Evolutionary conservation across 2,113 vertebrate species (phyloP), one percentile per base, ranked within the genome.

Genomic region (Serilophus lunatus): DNA sequence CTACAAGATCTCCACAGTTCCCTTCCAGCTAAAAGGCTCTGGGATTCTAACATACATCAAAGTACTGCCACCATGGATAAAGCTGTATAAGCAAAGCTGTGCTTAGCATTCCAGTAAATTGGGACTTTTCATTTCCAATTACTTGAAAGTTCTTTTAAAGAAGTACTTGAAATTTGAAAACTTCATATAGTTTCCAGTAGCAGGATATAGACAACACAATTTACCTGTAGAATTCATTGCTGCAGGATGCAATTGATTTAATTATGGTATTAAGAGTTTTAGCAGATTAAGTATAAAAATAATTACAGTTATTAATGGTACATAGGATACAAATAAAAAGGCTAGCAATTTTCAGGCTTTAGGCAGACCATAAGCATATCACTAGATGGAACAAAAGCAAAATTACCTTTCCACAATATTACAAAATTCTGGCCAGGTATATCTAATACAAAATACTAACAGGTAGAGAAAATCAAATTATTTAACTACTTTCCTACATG

Each of bases 241-340:
- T 72, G 40, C 72, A 96, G 91, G 90, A 95, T 93, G 80, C 72
- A 75, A 84, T 53, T 71, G 61, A 96, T 94, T 86, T 90, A 83
- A 90, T 97, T 94, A 92, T 64, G 40, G 38, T 80, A 92, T 90
- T 95, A 93, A 57, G 35, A 68, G 33, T 82, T 93, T 88, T 51
- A 79, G 59, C 42, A 87, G 61, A 79, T 72, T 54, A 85, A 38
- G 36, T 47, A 94, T 50, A 89, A 90, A 89, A 92, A 88, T 78
- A 92, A 92, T 68, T 71, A 50, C 24, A 10, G 0, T 64, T 96
- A 83, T 86, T 86, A 93, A 86, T 36, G 33, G 42, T 64, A 50
- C n/a, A 83, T 22, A 66, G 13, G 35, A 83, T 35, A 78, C 38
- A 90, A 95, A 90, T 64, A 44, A 94, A 93, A 96, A 92, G 79